Conservation (phyloP, 2,888 invertebrate species). For the Cryptus viduatorius region DNA sequence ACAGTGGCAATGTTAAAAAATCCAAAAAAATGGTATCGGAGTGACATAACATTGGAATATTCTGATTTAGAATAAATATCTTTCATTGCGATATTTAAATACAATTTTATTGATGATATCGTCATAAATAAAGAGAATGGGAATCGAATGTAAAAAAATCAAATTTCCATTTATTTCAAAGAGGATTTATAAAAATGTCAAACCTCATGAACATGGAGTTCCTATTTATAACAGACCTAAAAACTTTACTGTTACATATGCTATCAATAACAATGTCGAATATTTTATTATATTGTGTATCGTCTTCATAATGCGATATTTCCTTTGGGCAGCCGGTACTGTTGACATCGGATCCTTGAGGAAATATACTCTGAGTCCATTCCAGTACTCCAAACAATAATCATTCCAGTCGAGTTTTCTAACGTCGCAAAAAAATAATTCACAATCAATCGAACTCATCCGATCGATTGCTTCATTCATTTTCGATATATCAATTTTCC, state of each 20-base stretch:
- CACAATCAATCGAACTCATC: too few relatives aligned
- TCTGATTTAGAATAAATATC: not conserved
- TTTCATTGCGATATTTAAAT: too few relatives aligned
- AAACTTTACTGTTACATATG: too few relatives aligned
- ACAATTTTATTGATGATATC: not conserved
- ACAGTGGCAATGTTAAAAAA: not conserved
- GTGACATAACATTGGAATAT: not conserved
- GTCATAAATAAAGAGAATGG: not conserved
- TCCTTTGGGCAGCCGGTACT: conserved; percentile 53
- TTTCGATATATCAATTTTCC: conserved; percentile 68
- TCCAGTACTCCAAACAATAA: conserved; percentile 66
- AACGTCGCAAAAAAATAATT: conserved; percentile 67
- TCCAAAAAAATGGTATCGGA: not conserved
- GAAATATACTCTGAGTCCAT: conserved; percentile 66
- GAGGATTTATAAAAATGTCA: too few relatives aligned
- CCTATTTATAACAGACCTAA: too few relatives aligned
- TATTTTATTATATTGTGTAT: too few relatives aligned
- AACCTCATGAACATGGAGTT: too few relatives aligned
- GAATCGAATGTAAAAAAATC: not conserved
- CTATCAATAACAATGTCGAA: too few relatives aligned
- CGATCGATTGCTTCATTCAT: conserved; percentile 67
- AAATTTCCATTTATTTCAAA: too few relatives aligned
- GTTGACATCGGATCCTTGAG: conserved; percentile 73
- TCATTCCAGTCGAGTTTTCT: conserved; percentile 72
- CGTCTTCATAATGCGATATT: too few relatives aligned